Evolutionary conservation across 1,140 invertebrate species (phyloP).

Genomic region (Drosophila kohkoa): DNA sequence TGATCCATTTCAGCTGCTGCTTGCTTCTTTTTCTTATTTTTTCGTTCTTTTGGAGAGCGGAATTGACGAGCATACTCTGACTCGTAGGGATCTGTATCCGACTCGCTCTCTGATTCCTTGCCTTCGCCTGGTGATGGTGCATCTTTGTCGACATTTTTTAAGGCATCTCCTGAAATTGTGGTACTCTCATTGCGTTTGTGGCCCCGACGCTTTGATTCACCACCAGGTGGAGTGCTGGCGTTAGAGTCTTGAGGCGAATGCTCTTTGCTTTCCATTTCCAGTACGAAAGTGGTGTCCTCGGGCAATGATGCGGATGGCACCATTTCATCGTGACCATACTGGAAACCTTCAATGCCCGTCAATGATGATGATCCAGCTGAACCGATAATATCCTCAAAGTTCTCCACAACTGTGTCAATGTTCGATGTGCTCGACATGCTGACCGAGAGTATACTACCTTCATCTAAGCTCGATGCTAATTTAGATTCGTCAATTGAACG

Average conservation of each 20-base stretch:
- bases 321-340: slow-evolving; percentile 83
- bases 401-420: slow-evolving; percentile 87
- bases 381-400: slow-evolving; percentile 86
- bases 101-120: slow-evolving; percentile 82
- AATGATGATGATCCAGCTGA: slow-evolving; percentile 85
- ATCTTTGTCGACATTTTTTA: slow-evolving; percentile 76
- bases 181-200: slow-evolving; percentile 87
- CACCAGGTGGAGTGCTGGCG: slow-evolving; percentile 85
- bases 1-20: slow-evolving; percentile 80
- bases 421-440: slow-evolving; percentile 87
- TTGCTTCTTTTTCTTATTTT: slow-evolving; percentile 78
- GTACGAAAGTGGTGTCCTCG: slow-evolving; percentile 72
- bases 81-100: slow-evolving; percentile 83
- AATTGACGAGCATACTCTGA: slow-evolving; percentile 84
- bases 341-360: slow-evolving; percentile 78
- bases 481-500: slow-evolving; percentile 82
- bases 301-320: slow-evolving; percentile 57
- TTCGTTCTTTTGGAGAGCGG: slow-evolving; percentile 74
- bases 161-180: slow-evolving; percentile 73
- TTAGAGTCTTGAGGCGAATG: slow-evolving; percentile 85
- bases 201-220: slow-evolving; percentile 86
- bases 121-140: slow-evolving; percentile 60
- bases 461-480: slow-evolving; percentile 86
- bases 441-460: slow-evolving; percentile 86
- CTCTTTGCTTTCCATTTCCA: slow-evolving; percentile 83